These are phyloP conservation scores for Anableps anableps DNA, from an alignment of 2,797 vertebrate species.

Conservation along the genomic window DNA sequence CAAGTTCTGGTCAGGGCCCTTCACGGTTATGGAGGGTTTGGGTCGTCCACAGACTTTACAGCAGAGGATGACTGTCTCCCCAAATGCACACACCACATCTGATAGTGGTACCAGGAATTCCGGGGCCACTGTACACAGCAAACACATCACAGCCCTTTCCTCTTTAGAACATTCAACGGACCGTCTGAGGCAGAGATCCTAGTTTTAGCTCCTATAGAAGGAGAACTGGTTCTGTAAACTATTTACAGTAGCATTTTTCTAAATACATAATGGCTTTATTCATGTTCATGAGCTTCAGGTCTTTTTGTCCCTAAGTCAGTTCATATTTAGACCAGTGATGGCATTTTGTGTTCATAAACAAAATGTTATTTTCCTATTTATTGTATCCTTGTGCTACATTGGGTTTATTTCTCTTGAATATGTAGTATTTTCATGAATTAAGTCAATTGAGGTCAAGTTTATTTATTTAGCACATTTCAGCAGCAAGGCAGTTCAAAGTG, in stretches of 20 bases:
- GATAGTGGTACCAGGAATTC: constrained; percentile 94
- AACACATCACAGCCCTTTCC: neutral
- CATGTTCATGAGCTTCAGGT: neutral
- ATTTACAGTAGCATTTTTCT: no score
- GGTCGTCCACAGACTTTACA: constrained; percentile 96
- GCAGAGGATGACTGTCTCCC: constrained; percentile 93
- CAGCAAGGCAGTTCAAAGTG: no score
- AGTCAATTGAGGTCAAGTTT: no score
- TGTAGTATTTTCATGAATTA: neutral
- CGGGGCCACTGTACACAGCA: constrained; percentile 87
- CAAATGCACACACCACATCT: constrained; percentile 93
- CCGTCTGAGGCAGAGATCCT: neutral
- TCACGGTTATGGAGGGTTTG: constrained; percentile 91
- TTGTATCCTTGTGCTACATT: neutral
- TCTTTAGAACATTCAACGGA: neutral
- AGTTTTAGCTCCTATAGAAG: neutral
- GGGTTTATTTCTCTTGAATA: neutral
- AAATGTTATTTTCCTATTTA: neutral
- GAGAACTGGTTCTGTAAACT: no score
- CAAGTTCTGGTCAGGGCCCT: constrained; percentile 93
- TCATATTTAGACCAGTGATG: neutral
- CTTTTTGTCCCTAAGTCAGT: neutral
- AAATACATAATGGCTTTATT: neutral
- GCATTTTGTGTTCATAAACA: neutral
- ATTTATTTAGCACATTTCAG: no score